Base-by-base conservation (phyloP, 2,888 invertebrate genomes). In the Andricus curvator region DNA sequence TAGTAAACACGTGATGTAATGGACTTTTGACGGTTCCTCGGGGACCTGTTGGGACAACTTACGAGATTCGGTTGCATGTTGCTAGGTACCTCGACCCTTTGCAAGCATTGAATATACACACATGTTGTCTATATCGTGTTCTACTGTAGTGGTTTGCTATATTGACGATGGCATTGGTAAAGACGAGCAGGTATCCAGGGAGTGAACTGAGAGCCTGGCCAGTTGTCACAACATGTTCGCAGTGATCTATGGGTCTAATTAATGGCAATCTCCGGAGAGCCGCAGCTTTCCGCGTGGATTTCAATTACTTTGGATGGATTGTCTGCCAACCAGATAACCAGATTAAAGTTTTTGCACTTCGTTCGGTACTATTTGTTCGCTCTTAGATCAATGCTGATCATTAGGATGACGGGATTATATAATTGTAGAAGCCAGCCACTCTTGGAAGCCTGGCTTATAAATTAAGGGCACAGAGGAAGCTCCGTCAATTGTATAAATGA, bases 1-100 rank as follows among this genome's bases (percentile, higher is more conserved):
- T 6, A 25, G 17, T n/a, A 13, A 74, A 15, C 74, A 15, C 33
- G 13, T 60, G 56, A 74, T 74, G 74, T 74, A 37, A 81, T 81
- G 74, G 77, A 78, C 79, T 82, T 81, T 74, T 78, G 74, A 77
- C 77, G 77, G 80, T 81, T 79, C 84, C 78, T 79, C 67, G 41
- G 84, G 81, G 82, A 81, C 79, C 56, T 79, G 79, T 84, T 81
- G 80, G 82, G 81, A 81, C 82, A 79, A 84, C 82, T 84, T 81
- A 82, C 78, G 81, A 77, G 82, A 82, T 82, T 81, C 78, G 81
- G 82, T 80, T 11, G 33, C 20, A 33, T 33, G 74, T 56, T 56
- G 8, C 74, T 56, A 51, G 56, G 29, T 74, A 33, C 37, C 74
- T 74, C 33, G 8, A n/a, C 74, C 56, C 6, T 33, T 56, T 5